phyloP scores from a whole-genome alignment of 1,140 invertebrate species.

The Trichonephila clavata region DNA sequence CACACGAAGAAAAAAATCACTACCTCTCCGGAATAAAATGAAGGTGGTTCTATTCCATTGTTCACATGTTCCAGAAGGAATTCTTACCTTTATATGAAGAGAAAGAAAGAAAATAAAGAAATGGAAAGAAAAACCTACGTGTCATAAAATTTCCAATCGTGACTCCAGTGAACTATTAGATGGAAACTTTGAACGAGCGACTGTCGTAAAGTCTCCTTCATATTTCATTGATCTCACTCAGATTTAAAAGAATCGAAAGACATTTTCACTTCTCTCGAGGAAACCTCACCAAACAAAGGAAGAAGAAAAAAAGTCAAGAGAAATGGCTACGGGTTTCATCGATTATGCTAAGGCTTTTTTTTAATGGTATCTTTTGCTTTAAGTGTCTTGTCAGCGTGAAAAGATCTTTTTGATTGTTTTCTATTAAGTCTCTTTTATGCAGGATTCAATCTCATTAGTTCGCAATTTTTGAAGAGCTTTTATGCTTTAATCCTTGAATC shows the following conservation, averaged over 20 bases:
- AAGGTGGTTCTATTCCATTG: conserved; percentile 17
- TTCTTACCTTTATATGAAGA: not conserved
- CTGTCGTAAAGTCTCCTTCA: conserved; percentile 15
- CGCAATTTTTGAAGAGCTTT: too few species aligned
- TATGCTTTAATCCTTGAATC: too few species aligned
- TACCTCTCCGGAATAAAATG: not conserved
- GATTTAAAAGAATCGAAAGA: not conserved
- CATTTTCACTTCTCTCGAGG: not conserved
- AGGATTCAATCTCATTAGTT: not conserved
- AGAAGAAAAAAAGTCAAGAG: not conserved
- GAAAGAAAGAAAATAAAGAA: not conserved
- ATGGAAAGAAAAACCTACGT: not conserved
- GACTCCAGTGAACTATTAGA: conserved; percentile 26
- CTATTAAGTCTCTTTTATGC: not conserved
- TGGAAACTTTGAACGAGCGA: not conserved
- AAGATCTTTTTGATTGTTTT: not conserved
- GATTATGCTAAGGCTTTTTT: not conserved
- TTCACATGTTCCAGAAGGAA: not conserved
- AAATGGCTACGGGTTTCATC: not conserved
- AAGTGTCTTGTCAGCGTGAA: not conserved
- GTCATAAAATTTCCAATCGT: conserved; percentile 40
- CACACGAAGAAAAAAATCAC: not conserved
- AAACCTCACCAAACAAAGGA: conserved; percentile 5
- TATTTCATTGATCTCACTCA: conserved; percentile 24
- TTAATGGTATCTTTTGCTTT: not conserved